These are phyloP conservation scores for Tenthredo mesomela DNA, from an alignment of 2,888 invertebrate genomes.

Conservation along the genomic window DNA sequence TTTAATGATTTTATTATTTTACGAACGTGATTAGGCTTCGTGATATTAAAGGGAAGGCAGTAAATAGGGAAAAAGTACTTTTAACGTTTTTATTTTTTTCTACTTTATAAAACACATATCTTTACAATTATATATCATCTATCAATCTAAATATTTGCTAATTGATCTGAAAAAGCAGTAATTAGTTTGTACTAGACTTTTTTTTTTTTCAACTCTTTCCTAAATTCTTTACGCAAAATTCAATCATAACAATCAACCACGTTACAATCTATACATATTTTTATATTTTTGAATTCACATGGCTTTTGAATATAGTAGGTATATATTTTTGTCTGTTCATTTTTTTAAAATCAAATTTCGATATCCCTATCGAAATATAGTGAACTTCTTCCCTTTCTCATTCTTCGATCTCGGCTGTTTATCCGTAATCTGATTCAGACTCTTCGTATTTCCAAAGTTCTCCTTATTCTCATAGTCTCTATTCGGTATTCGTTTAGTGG, in stretches of 20 bases:
- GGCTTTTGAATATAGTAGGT: neutral
- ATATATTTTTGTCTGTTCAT: neutral
- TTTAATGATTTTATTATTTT: neutral
- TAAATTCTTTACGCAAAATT: neutral
- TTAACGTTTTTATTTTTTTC: neutral
- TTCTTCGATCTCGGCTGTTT: constrained; percentile 63
- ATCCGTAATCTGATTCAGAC: constrained; percentile 14
- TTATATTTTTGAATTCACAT: neutral
- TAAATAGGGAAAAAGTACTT: neutral
- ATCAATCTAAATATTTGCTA: neutral
- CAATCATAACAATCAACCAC: neutral
- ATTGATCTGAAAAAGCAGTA: neutral
- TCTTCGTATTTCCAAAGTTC: constrained; percentile 59
- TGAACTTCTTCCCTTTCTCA: constrained; percentile 67
- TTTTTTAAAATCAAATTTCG: neutral
- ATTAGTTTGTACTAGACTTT: neutral
- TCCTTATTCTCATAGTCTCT: constrained; percentile 68
- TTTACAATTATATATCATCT: neutral
- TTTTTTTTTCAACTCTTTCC: neutral
- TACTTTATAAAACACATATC: neutral
- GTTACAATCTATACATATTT: neutral
- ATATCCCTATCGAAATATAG: constrained; percentile 67
- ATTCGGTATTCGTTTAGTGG: constrained; percentile 61
- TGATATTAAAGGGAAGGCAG: neutral
- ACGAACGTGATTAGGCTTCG: neutral